phyloP scores from a whole-genome alignment of 1,140 invertebrate species.

The Ectropis grisescens region DNA sequence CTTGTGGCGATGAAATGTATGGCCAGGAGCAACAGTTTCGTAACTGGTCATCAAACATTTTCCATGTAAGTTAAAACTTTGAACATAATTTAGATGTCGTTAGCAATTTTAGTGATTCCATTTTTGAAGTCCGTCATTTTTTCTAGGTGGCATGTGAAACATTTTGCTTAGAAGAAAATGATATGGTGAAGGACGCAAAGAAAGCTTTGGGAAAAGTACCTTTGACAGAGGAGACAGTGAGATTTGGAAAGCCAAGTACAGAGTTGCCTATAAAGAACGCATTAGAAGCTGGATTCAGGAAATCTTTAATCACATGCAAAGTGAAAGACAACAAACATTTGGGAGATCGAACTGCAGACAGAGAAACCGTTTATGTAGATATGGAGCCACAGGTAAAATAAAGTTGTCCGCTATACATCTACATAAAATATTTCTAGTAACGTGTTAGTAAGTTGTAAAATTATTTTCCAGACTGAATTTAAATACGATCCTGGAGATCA shows the following conservation, averaged over 20 bases:
- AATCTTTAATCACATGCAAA: conserved; percentile 74
- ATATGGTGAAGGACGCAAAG: conserved; percentile 86
- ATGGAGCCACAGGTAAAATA: conserved; percentile 62
- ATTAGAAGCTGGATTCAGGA: conserved; percentile 70
- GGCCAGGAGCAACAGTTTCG: conserved; percentile 95
- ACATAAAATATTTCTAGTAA: too few species aligned
- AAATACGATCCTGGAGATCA: conserved; percentile 93
- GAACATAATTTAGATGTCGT: neutral
- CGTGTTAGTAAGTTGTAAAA: too few species aligned
- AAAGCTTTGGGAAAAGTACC: conserved; percentile 84
- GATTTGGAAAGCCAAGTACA: conserved; percentile 66
- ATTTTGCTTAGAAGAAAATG: conserved; percentile 94
- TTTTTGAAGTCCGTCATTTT: too few species aligned
- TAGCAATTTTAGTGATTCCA: conserved; percentile 4
- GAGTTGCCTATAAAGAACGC: conserved; percentile 28
- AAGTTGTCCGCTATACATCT: too few species aligned
- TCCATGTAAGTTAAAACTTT: conserved; percentile 74
- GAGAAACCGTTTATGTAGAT: conserved; percentile 70
- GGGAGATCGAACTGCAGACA: conserved; percentile 51
- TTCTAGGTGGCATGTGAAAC: conserved; percentile 92
- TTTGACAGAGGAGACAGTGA: conserved; percentile 82
- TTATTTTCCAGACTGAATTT: conserved; percentile 68
- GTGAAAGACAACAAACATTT: conserved; percentile 69
- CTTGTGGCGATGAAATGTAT: conserved; percentile 93
- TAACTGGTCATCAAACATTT: conserved; percentile 91